Percentiles rank a stretch among this genome's conserved stretches.
These are phyloP conservation scores for Cyprinus carpio DNA, from an alignment of 2,113 vertebrate genomes.

Conservation along the genomic window DNA sequence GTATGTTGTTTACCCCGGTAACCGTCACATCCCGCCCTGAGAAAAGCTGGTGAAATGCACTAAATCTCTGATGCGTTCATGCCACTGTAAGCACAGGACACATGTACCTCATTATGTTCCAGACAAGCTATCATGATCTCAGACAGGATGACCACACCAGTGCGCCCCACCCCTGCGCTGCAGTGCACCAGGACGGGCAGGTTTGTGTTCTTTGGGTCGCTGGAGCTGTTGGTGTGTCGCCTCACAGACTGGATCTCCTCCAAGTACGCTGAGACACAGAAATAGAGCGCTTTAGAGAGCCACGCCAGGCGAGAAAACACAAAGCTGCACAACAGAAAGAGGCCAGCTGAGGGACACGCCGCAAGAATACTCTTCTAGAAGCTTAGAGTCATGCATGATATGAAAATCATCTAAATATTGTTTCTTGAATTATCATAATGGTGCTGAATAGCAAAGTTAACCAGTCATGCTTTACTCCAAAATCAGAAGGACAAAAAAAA, in stretches of 20 bases:
- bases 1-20: neutral
- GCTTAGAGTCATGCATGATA: neutral
- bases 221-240: conserved; percentile 92
- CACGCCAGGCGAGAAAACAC: neutral
- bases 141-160: conserved; percentile 90
- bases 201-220: conserved; percentile 80
- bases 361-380: neutral
- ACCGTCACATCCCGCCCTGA: neutral
- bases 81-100: conserved; percentile 22
- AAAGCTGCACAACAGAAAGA: neutral
- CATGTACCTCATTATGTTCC: conserved; percentile 93
- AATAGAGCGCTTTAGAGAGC: conserved; percentile 21
- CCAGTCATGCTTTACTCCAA: neutral
- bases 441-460: too few relatives aligned
- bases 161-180: conserved; percentile 92
- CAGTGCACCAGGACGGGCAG: conserved; percentile 92
- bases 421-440: neutral
- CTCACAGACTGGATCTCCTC: conserved; percentile 98
- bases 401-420: neutral
- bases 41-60: neutral
- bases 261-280: conserved; percentile 82
- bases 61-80: neutral
- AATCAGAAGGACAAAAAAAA: neutral
- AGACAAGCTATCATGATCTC: conserved; percentile 96
- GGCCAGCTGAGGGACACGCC: neutral